Conservation (phyloP, 2,888 invertebrate genomes). For the Xanthorhoe spadicearia region DNA sequence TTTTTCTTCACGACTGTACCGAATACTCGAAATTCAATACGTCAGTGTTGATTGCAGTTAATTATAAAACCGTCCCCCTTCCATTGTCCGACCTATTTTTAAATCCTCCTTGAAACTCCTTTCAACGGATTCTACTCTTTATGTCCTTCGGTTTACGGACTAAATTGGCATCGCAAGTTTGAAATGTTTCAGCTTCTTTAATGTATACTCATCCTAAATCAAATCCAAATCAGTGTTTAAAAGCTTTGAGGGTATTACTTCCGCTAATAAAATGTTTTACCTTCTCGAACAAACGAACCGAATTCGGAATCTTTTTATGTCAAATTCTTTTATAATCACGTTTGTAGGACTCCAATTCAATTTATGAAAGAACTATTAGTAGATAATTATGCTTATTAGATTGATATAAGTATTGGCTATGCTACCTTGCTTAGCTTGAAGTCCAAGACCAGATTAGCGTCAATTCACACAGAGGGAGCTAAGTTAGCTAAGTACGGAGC, state of each 20-base stretch:
- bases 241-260: slow-evolving; percentile 76
- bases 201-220: slow-evolving; percentile 74
- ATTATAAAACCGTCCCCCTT: slow-evolving; percentile 83
- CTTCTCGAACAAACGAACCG: slow-evolving; percentile 52
- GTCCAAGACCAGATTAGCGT: too few relatives aligned
- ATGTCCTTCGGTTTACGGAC: slow-evolving; percentile 37
- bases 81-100: slow-evolving; percentile 78
- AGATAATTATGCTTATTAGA: too few relatives aligned
- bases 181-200: slow-evolving; percentile 62
- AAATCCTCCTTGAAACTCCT: slow-evolving; percentile 40
- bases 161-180: slow-evolving; percentile 39
- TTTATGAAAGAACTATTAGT: neutral
- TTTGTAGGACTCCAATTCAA: neutral
- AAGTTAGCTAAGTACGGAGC: too few relatives aligned
- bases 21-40: slow-evolving; percentile 81
- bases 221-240: slow-evolving; percentile 76
- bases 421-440: too few relatives aligned
- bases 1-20: slow-evolving; percentile 60
- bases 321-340: slow-evolving; percentile 18
- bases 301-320: slow-evolving; percentile 4
- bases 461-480: too few relatives aligned
- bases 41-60: slow-evolving; percentile 85
- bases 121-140: slow-evolving; percentile 36
- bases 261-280: slow-evolving; percentile 75
- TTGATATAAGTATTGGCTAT: too few relatives aligned